Conservation (phyloP, 2,113 vertebrate genomes). For the Toxostoma redivivum region DNA sequence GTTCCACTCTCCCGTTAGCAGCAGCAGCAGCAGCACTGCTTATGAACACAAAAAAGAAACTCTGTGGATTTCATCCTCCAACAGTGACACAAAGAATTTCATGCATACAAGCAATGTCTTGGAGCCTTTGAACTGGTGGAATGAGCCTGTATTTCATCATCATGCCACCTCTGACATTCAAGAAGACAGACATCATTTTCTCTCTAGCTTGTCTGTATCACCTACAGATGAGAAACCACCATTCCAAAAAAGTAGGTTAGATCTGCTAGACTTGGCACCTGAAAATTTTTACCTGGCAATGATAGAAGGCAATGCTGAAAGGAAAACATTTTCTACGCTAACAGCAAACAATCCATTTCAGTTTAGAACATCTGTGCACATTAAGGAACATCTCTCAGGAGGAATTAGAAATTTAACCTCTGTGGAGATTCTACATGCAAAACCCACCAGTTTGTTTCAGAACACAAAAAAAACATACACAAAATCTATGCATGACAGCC, state of each 20-base stretch:
- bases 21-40: background rate
- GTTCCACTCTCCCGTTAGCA: background rate
- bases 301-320: background rate
- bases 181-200: constrained; percentile 9
- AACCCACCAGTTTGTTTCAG: background rate
- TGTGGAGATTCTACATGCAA: background rate
- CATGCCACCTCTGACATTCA: constrained; percentile 31
- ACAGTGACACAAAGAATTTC: background rate
- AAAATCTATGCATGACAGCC: background rate
- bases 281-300: background rate
- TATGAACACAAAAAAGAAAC: constrained; percentile 38
- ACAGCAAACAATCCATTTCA: background rate
- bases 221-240: background rate
- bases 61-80: background rate
- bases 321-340: background rate
- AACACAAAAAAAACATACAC: background rate
- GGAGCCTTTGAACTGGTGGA: constrained; percentile 20
- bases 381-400: background rate
- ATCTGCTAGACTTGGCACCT: background rate
- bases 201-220: background rate
- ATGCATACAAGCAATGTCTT: background rate
- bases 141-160: constrained; percentile 9
- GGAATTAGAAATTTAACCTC: background rate
- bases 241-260: constrained; percentile 29
- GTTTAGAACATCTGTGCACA: background rate